Percentiles rank a stretch among this genome's conserved stretches.
Conservation (phyloP, 1,140 invertebrate genomes). For the Drosophila subpulchrella region DNA sequence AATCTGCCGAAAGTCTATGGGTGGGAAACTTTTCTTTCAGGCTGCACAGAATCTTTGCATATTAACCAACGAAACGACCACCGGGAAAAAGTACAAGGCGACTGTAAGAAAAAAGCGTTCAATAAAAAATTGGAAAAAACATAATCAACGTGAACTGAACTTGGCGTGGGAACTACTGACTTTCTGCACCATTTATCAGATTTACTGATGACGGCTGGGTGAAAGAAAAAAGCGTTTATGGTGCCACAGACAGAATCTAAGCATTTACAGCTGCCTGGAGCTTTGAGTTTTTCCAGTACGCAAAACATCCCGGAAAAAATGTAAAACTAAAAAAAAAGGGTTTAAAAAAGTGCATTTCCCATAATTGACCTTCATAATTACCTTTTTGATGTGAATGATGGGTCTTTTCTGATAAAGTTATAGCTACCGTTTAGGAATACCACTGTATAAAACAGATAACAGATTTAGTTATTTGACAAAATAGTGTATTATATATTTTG, state of each 20-base stretch:
- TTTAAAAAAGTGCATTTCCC: slow-evolving; percentile 13
- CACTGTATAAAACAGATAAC: no score
- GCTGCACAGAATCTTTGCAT: slow-evolving; percentile 33
- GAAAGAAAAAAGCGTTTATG: slow-evolving; percentile 14
- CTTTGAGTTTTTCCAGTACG: slow-evolving; percentile 29
- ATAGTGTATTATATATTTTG: no score
- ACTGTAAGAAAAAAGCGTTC: slow-evolving; percentile 21
- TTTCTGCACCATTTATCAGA: slow-evolving; percentile 50
- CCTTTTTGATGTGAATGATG: neutral
- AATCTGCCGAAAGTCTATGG: slow-evolving; percentile 22
- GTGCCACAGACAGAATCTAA: slow-evolving; percentile 1
- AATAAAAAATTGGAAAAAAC: slow-evolving; percentile 50
- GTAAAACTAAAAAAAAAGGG: slow-evolving; percentile 2
- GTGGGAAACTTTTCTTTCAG: slow-evolving; percentile 19
- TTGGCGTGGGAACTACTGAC: slow-evolving; percentile 46
- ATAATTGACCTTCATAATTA: slow-evolving; percentile 43
- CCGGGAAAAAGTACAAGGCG: slow-evolving; percentile 24
- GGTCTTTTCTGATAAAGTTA: neutral
- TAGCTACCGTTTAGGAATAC: neutral
- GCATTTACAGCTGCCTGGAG: slow-evolving; percentile 24
- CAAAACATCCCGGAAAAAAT: slow-evolving; percentile 26
- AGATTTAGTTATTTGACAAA: no score
- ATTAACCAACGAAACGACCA: slow-evolving; percentile 32
- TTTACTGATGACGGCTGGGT: slow-evolving; percentile 32
- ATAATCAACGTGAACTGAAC: slow-evolving; percentile 43